A percentile compares a stretch with the other conserved stretches of the same genome.
Evolutionary conservation across 1,140 invertebrate genomes (phyloP).

Genomic region (Pissodes strobi): DNA sequence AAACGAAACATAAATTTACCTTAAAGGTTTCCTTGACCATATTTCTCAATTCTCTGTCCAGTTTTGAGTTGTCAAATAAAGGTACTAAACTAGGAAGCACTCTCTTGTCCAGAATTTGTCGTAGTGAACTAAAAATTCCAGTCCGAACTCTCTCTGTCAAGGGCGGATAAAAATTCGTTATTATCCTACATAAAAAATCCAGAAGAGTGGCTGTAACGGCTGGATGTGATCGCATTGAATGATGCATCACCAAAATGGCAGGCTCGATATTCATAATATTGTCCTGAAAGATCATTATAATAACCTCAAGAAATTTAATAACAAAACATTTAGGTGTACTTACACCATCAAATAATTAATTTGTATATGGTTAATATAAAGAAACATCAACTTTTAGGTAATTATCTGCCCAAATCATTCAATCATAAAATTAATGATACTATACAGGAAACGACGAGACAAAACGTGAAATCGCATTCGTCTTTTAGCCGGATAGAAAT

Average conservation of each 20-base stretch:
- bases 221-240: conserved; percentile 95
- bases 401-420: too few species aligned
- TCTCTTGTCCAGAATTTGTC: conserved; percentile 93
- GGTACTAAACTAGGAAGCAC: conserved; percentile 87
- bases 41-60: conserved; percentile 84
- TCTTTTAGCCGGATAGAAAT: too few species aligned
- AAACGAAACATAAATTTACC: too few species aligned
- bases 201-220: conserved; percentile 91
- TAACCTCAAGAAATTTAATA: not conserved
- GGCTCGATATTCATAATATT: conserved; percentile 99
- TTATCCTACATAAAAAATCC: conserved; percentile 95
- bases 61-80: conserved; percentile 90
- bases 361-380: too few species aligned
- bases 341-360: too few species aligned
- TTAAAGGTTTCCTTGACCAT: conserved; percentile 89
- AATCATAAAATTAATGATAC: too few species aligned
- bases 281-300: conserved; percentile 62
- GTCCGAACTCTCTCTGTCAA: conserved; percentile 82
- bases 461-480: too few species aligned
- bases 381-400: too few species aligned
- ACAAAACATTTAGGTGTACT: too few species aligned
- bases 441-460: too few species aligned
- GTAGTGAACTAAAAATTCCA: conserved; percentile 90
- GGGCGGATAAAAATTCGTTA: conserved; percentile 88
- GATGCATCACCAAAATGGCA: conserved; percentile 97